These are phyloP conservation scores for Zingel zingel DNA, from an alignment of 2,113 vertebrate genomes.

Conservation along the genomic window DNA sequence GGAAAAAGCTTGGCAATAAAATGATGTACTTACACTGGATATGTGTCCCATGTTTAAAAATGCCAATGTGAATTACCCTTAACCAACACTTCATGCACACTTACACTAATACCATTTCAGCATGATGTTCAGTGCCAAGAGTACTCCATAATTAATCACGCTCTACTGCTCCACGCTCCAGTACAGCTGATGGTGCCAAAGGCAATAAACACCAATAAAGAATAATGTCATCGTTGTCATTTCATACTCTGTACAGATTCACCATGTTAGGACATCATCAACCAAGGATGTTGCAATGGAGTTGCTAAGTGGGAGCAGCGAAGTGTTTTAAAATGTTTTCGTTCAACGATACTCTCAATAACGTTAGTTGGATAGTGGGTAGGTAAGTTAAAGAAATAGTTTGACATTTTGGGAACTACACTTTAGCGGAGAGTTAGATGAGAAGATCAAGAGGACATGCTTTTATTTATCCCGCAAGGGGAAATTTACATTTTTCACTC, in stretches of 20 bases:
- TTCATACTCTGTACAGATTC: not conserved
- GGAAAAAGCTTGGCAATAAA: not conserved
- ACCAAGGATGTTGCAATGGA: not conserved
- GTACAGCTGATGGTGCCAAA: constrained; percentile 30
- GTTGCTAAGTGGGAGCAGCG: not conserved
- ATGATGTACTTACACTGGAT: not conserved
- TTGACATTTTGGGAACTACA: no score
- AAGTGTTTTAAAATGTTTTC: not conserved
- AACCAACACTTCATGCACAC: constrained; percentile 34
- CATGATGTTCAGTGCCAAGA: constrained; percentile 34
- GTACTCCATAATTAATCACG: constrained; percentile 54
- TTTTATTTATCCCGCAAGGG: no score
- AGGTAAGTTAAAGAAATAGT: no score
- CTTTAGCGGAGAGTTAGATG: no score
- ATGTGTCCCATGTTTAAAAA: not conserved
- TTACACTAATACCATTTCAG: constrained; percentile 46
- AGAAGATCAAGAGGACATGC: no score
- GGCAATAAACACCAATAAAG: constrained; percentile 9
- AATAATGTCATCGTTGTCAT: not conserved
- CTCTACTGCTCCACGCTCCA: constrained; percentile 18
- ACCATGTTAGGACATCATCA: constrained; percentile 1
- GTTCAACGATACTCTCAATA: not conserved
- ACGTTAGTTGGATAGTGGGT: no score
- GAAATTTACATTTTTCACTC: no score
- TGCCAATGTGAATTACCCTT: constrained; percentile 3